phyloP scores from a whole-genome alignment of 2,888 invertebrate species.

The Timema cristinae region DNA sequence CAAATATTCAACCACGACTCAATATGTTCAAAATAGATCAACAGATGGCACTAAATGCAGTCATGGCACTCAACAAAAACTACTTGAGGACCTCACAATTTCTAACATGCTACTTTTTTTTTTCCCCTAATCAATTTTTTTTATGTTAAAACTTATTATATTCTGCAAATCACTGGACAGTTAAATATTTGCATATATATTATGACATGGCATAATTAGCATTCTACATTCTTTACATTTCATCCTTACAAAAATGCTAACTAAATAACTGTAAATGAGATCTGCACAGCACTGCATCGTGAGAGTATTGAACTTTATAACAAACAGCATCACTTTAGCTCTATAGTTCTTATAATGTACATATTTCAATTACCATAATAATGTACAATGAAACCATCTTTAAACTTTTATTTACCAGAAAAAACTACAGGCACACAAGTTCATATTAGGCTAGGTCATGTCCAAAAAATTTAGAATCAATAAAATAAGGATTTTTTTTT shows the following conservation, averaged over 20 bases:
- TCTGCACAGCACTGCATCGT: slow-evolving; percentile 21
- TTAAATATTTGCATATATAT: not conserved
- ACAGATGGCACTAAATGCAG: slow-evolving; percentile 30
- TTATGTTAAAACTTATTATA: not conserved
- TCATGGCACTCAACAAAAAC: slow-evolving; percentile 28
- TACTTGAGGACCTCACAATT: slow-evolving; percentile 26
- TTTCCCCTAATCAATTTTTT: not conserved
- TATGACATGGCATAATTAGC: slow-evolving; percentile 15
- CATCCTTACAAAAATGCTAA: slow-evolving; percentile 21
- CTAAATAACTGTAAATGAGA: slow-evolving; percentile 24
- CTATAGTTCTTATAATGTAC: not conserved
- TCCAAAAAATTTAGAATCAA: not conserved
- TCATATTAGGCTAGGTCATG: slow-evolving; percentile 27
- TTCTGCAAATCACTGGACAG: slow-evolving; percentile 20
- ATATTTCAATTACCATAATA: too few relatives aligned
- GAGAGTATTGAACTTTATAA: not conserved
- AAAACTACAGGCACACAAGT: slow-evolving; percentile 31
- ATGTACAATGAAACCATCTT: too few relatives aligned
- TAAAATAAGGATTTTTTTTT: too few relatives aligned
- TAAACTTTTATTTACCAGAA: too few relatives aligned
- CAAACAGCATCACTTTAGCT: slow-evolving; percentile 9
- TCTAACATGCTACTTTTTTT: slow-evolving; percentile 18
- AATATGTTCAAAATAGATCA: slow-evolving; percentile 28
- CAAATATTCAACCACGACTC: slow-evolving; percentile 26
- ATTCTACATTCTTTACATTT: slow-evolving; percentile 19